Evolutionary conservation across 64 coral and sea anemone genomes (phyloP), one percentile per base, ranked within the genome.

Genomic region (Porites lutea): DNA sequence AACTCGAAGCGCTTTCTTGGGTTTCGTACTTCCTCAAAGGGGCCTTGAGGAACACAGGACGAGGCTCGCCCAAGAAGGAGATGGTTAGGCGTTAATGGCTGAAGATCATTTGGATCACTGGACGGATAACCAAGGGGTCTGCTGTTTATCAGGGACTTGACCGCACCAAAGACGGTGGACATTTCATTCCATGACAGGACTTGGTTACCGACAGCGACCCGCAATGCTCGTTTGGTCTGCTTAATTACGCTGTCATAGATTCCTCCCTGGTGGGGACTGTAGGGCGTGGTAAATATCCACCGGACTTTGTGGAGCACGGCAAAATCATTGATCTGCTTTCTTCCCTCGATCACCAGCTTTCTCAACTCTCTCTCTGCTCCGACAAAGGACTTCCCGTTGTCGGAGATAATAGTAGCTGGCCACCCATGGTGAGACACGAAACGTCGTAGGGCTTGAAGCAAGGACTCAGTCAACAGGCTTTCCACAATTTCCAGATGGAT

Each of bases 311-410:
- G 52, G 20, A 72, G 69, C 69, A 72, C 27, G 0, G 69, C 69
- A 23, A 72, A 72, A 23, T 23, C 27, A 23, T 27, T 2, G 69
- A 72, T 72, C 4, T 21, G n/a, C 72, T 89, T 77, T 48, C 75
- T 14, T 63, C 23, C 69, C 19, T 89, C 58, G 12, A 48, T 78
- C 10, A 89, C 18, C 60, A 89, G 20, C 75, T 89, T 79, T 7
- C 13, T 52, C n/a, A 89, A n/a, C 74, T 74, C 48, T 61, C 23
- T 79, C 27, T 89, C 87, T 62, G 87, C 50, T 11, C 87, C 57
- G 5, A 89, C 87, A 64, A 89, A 89, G 13, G 16, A 61, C 44
- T 55, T 79, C n/a, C 87, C 73, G 55, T 72, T 72, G 21, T 72
- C 69, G 27, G 20, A 72, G 4, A 72, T 72, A 27, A 72, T 43